Conservation (phyloP, 1,140 invertebrate species). For the Oedothorax gibbosus region DNA sequence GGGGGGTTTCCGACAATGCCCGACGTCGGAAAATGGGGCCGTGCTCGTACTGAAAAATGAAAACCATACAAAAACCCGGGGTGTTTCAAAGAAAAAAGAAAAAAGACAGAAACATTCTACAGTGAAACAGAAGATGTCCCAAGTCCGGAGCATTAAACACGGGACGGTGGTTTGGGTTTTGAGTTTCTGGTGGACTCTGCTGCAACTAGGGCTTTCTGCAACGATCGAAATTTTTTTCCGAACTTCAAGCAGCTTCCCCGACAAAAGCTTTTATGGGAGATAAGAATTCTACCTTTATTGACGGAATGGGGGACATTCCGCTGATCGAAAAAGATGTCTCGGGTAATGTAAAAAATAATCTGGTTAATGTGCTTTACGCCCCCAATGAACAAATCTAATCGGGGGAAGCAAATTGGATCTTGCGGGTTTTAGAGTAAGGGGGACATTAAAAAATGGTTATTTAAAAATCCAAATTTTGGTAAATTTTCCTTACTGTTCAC, state of each 20-base stretch:
- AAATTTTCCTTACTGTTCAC: background rate
- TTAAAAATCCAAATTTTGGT: background rate
- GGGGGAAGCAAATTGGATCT: background rate
- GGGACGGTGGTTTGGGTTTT: too few species aligned
- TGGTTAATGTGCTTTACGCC: background rate
- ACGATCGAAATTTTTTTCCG: background rate
- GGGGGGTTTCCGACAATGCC: too few species aligned
- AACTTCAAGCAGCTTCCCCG: background rate
- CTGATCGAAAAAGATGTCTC: background rate
- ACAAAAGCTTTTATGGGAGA: background rate
- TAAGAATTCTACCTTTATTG: background rate
- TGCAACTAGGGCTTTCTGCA: background rate
- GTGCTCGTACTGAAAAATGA: too few species aligned
- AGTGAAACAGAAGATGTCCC: too few species aligned
- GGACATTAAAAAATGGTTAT: background rate
- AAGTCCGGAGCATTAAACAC: background rate
- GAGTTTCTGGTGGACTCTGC: constrained; percentile 5
- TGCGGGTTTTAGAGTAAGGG: background rate
- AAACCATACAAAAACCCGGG: background rate
- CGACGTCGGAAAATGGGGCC: background rate
- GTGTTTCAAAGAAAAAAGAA: background rate
- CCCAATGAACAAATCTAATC: background rate
- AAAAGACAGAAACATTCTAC: background rate
- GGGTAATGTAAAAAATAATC: background rate
- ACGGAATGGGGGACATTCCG: background rate